Percentiles rank a stretch among this genome's conserved stretches.
Conservation (phyloP, 2,888 invertebrate genomes). For the Maniola hyperantus region DNA sequence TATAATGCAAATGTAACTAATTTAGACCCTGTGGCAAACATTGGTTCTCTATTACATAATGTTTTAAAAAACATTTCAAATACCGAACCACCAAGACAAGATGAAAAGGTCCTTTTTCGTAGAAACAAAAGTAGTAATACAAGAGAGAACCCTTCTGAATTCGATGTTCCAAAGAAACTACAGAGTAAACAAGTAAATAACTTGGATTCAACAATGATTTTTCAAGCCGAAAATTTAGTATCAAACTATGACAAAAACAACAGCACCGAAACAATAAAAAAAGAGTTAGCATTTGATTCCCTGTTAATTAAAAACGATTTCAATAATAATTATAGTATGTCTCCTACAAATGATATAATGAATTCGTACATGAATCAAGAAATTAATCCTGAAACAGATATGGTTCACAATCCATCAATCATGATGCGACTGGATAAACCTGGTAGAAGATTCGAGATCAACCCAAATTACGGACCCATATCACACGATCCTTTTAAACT, state of each 20-base stretch:
- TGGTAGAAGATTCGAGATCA: not conserved
- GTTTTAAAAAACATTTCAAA: not conserved
- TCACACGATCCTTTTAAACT: not conserved
- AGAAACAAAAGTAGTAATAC: not conserved
- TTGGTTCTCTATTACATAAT: not conserved
- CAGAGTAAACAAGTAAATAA: not conserved
- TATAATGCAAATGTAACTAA: not conserved
- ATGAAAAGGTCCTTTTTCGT: not conserved
- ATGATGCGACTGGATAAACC: not conserved
- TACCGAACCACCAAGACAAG: not conserved
- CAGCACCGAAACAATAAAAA: conserved; percentile 28
- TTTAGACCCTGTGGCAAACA: not conserved
- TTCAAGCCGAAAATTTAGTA: conserved; percentile 20
- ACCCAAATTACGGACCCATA: not conserved
- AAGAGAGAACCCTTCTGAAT: not conserved
- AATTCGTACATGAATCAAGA: not conserved
- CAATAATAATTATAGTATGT: not conserved
- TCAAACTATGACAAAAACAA: conserved; percentile 19
- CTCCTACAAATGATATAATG: conserved; percentile 8
- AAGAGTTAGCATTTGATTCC: conserved; percentile 33
- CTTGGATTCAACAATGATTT: not conserved
- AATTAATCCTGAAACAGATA: not conserved
- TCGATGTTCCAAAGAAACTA: not conserved
- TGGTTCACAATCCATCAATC: not conserved
- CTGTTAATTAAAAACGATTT: conserved; percentile 30